phyloP scores from a whole-genome alignment of 2,797 vertebrate species.

The Neopelma chrysocephalum region DNA sequence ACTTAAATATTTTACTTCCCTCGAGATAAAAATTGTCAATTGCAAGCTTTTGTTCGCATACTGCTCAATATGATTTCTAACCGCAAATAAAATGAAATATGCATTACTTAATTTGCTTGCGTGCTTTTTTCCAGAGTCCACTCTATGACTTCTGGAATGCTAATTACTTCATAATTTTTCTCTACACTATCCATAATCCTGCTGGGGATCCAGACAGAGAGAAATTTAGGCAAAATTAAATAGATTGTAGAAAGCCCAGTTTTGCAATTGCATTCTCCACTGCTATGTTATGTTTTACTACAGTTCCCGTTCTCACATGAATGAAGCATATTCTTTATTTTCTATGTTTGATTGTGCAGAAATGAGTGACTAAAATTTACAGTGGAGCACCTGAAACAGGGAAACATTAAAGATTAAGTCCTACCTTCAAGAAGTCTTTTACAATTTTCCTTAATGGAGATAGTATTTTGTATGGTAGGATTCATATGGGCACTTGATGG shows the following conservation, averaged over 20 bases:
- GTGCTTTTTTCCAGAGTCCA: background rate
- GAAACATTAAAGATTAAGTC: background rate
- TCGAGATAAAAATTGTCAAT: background rate
- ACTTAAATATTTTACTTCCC: background rate
- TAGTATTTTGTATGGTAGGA: background rate
- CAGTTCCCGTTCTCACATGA: background rate
- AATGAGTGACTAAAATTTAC: background rate
- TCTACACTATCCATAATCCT: background rate
- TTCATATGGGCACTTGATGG: background rate
- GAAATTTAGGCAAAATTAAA: background rate
- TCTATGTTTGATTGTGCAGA: background rate
- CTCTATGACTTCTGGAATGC: background rate
- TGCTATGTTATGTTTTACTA: background rate
- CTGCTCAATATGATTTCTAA: background rate
- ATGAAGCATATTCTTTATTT: background rate
- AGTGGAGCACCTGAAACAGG: background rate
- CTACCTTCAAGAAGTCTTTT: background rate
- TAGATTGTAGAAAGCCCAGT: background rate
- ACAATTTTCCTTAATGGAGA: background rate
- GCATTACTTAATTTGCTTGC: background rate
- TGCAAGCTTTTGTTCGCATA: background rate
- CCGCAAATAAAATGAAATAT: background rate
- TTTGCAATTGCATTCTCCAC: background rate
- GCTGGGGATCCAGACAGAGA: background rate
- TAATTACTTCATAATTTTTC: background rate